Conservation (phyloP, 2,797 vertebrate species). For the Nothura maculosa region DNA sequence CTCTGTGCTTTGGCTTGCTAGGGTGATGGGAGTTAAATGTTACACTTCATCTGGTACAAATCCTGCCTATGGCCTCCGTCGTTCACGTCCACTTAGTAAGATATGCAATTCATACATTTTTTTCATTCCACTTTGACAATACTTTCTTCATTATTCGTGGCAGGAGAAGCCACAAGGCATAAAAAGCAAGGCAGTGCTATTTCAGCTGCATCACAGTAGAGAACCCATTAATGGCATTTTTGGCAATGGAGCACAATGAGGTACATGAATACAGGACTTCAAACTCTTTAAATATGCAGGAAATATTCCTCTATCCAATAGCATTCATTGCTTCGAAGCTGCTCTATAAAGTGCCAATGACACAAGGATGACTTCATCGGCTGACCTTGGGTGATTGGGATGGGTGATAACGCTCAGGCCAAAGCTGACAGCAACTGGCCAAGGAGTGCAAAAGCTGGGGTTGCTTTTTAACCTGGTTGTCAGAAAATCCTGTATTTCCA, state of each 20-base stretch:
- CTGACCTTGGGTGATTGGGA: background rate
- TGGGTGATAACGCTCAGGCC: background rate
- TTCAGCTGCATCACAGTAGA: slow-evolving; percentile 35
- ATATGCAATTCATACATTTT: background rate
- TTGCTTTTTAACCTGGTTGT: background rate
- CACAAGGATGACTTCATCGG: background rate
- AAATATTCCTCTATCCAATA: background rate
- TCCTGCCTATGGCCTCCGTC: background rate
- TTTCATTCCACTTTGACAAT: background rate
- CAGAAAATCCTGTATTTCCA: background rate
- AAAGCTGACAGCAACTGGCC: background rate
- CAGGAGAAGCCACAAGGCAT: background rate
- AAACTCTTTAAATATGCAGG: slow-evolving; percentile 46
- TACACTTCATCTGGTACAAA: background rate
- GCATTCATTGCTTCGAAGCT: background rate
- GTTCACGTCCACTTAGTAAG: background rate
- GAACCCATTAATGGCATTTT: slow-evolving; percentile 67
- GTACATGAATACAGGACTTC: background rate
- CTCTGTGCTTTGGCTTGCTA: background rate
- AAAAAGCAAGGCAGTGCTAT: slow-evolving; percentile 12
- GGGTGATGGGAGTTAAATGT: background rate
- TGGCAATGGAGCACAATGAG: slow-evolving; percentile 29
- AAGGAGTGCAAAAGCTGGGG: background rate
- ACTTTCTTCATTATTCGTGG: background rate
- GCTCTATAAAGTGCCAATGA: background rate